These are phyloP conservation scores for Leptarthrus brevirostris DNA, from an alignment of 2,888 invertebrate genomes.

Conservation along the genomic window DNA sequence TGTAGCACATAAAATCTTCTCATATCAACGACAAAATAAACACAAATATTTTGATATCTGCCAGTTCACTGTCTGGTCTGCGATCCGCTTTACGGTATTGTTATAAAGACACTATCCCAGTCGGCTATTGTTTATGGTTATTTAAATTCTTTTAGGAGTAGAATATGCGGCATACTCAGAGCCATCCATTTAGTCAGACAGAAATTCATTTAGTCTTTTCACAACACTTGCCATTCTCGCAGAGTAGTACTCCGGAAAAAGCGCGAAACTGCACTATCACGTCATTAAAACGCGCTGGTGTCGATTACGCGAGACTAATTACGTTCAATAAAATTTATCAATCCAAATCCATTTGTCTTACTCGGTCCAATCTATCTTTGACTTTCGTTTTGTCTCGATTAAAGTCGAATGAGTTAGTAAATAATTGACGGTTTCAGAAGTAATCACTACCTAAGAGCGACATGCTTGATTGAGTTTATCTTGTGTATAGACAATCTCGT, in stretches of 20 bases:
- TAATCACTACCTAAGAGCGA: background rate
- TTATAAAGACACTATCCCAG: background rate
- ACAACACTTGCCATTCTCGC: background rate
- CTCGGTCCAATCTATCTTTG: background rate
- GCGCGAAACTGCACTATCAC: conserved; percentile 22
- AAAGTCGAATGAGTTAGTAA: conserved; percentile 26
- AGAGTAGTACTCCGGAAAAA: conserved; percentile 13
- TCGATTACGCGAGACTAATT: background rate
- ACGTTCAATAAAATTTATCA: background rate
- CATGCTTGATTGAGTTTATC: background rate
- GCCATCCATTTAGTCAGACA: too few species aligned
- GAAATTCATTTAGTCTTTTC: too few species aligned
- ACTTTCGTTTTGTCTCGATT: conserved; percentile 1
- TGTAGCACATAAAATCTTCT: background rate
- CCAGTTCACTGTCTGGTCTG: background rate
- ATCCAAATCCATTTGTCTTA: background rate
- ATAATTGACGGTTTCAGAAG: conserved; percentile 4
- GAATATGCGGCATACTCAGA: too few species aligned
- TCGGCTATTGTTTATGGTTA: background rate
- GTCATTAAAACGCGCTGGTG: background rate
- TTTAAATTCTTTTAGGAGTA: background rate
- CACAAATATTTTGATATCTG: background rate
- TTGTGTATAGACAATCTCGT: background rate
- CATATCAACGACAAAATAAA: background rate
- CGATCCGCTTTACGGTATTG: too few species aligned